phyloP scores from a whole-genome alignment of 2,797 vertebrate species.

The Sarcoramphus papa region DNA sequence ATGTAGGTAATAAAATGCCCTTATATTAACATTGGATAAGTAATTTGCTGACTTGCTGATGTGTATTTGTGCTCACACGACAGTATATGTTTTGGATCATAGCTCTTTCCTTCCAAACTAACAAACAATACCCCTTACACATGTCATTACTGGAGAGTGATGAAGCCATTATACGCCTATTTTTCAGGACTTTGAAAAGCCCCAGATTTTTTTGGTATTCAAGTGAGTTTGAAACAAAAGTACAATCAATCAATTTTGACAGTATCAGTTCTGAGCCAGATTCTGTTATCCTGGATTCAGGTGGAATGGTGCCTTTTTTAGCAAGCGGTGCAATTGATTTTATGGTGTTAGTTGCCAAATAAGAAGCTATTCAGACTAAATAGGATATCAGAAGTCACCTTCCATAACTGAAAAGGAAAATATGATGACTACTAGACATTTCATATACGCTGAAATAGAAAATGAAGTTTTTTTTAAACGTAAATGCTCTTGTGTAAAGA shows the following conservation, averaged over 20 bases:
- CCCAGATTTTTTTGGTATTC: neutral
- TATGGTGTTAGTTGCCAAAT: neutral
- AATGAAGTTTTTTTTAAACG: neutral
- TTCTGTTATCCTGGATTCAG: neutral
- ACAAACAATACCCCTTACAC: neutral
- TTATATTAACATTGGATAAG: neutral
- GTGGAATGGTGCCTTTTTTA: neutral
- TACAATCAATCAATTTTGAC: slow-evolving; percentile 12
- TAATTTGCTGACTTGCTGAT: neutral
- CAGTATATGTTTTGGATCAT: neutral
- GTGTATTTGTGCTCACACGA: neutral
- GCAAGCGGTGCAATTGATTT: slow-evolving; percentile 11
- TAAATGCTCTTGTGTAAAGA: neutral
- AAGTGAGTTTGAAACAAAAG: neutral
- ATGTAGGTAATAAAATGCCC: neutral
- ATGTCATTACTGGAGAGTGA: neutral
- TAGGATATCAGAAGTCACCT: neutral
- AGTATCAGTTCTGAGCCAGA: slow-evolving; percentile 1
- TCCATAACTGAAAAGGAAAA: neutral
- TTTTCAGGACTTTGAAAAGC: neutral
- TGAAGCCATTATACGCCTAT: neutral
- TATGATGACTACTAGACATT: neutral
- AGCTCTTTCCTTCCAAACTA: neutral
- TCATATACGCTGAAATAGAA: neutral
- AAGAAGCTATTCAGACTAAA: neutral